These are phyloP conservation scores for Bufotes viridis DNA, from an alignment of 2,797 vertebrate species.

Conservation along the genomic window DNA sequence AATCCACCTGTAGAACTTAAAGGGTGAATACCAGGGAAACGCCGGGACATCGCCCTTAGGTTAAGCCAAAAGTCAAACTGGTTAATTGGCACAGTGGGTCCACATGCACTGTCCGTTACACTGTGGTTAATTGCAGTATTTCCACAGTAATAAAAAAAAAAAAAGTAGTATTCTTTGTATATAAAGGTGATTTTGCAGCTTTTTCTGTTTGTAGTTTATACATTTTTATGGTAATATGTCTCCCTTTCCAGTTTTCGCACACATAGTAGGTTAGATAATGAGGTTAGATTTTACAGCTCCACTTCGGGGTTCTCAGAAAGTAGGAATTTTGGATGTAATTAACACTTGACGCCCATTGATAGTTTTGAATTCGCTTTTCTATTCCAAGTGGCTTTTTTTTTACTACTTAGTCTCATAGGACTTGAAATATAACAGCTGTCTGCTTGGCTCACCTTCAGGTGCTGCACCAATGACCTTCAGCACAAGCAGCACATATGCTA, in stretches of 20 bases:
- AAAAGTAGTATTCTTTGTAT: background rate
- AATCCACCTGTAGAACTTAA: too few species aligned
- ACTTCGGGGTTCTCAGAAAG: constrained; percentile 9
- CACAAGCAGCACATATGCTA: constrained; percentile 40
- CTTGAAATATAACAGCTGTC: constrained; percentile 35
- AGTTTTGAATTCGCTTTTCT: constrained; percentile 29
- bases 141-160: background rate
- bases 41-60: too few species aligned
- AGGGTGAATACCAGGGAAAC: too few species aligned
- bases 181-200: background rate
- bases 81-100: too few species aligned
- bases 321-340: constrained; percentile 38
- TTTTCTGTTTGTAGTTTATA: background rate
- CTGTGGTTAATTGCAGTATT: background rate
- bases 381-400: background rate
- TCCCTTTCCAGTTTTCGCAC: background rate
- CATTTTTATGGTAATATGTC: background rate
- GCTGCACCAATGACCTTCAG: constrained; percentile 48
- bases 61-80: too few species aligned
- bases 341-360: constrained; percentile 35
- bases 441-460: constrained; percentile 51
- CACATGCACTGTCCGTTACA: too few species aligned
- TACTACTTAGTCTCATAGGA: constrained; percentile 7
- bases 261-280: background rate
- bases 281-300: constrained; percentile 12